Base-by-base conservation (phyloP, 2,888 invertebrate genomes). In the Catocala nupta region DNA sequence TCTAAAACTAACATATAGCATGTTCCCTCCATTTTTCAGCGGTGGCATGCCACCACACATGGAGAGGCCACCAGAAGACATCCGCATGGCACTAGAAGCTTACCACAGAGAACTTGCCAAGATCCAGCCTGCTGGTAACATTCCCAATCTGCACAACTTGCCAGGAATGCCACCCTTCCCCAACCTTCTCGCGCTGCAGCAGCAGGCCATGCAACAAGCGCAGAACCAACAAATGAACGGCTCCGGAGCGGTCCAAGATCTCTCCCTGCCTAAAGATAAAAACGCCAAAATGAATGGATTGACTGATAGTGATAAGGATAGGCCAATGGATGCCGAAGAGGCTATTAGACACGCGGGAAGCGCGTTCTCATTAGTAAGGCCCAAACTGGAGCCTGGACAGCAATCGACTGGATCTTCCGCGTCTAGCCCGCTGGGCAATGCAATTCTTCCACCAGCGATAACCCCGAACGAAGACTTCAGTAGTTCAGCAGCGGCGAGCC, bases 21-120 rank as follows among this genome's bases (percentile, higher is more conserved):
- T 96, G 95, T 97, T 98, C 93, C 97, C 98, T 73, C 97, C 97
- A 85, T 96, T 97, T 95, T 96, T 98, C 93, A 97, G 97, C 84
- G 95, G 96, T 77, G 95, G 96, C 59, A 95, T 95, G 86, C 94
- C 95, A 78, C 95, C 96, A 58, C 94, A 95, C 79, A 95, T 94
- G 91, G 94, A 94, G 78, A 84, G 94, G 70, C 93, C 94, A 58
- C 94, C 97, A n/a, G 98, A 98, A 78, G 98, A 98, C 81, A 97
- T 98, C 82, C 96, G 98, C 48, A 95, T 98, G 95, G 98, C 98
- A 10, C 91, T 98, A 50, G 98, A 98, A 83, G 97, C 98, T 34
- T 99, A 98, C 92, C 98, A 98, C 87, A 96, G 99, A 71, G 99
- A 99, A 90, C 95, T 99, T 70, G 97, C 98, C 82, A 98, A 99